Percentiles rank a stretch among this genome's conserved stretches.
phyloP scores from a whole-genome alignment of 2,888 invertebrate genomes.

The Graphium colonna region DNA sequence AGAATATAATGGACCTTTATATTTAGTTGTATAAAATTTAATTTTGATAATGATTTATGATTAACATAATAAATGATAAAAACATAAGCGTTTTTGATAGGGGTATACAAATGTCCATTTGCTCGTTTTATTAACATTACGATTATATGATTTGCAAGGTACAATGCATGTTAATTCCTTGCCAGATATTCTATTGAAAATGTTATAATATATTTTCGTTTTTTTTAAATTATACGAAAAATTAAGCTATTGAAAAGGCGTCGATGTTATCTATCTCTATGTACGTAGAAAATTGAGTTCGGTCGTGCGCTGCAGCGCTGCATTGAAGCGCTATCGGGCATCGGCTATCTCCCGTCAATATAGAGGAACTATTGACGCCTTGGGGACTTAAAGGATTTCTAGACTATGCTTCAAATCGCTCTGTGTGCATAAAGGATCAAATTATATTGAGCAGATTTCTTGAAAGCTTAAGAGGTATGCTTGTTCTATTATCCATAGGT shows the following conservation, averaged over 20 bases:
- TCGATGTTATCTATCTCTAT: too few species aligned
- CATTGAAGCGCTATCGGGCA: conserved; percentile 58
- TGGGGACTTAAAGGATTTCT: conserved; percentile 63
- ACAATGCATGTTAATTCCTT: too few species aligned
- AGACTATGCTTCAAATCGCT: conserved; percentile 41
- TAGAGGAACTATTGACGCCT: conserved; percentile 53
- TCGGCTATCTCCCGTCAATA: conserved; percentile 45
- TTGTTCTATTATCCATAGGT: conserved; percentile 4
- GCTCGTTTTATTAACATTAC: too few species aligned
- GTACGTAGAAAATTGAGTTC: conserved; percentile 59
- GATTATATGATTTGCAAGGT: too few species aligned
- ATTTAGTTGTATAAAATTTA: too few species aligned
- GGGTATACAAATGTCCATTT: too few species aligned
- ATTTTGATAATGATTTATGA: too few species aligned
- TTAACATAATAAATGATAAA: too few species aligned
- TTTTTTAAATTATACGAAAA: conserved; percentile 2
- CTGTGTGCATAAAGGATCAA: conserved; percentile 10
- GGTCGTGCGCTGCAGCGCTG: conserved; percentile 60
- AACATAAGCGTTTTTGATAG: too few species aligned
- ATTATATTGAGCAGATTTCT: conserved; percentile 11
- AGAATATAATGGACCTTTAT: too few species aligned
- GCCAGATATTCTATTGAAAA: too few species aligned
- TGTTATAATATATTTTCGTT: not conserved
- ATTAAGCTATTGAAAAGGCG: conserved; percentile 23
- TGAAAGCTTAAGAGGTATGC: conserved; percentile 6